Evolutionary conservation across 2,888 invertebrate species (phyloP), one percentile per base, ranked within the genome.

Genomic region (Bibio marci): DNA sequence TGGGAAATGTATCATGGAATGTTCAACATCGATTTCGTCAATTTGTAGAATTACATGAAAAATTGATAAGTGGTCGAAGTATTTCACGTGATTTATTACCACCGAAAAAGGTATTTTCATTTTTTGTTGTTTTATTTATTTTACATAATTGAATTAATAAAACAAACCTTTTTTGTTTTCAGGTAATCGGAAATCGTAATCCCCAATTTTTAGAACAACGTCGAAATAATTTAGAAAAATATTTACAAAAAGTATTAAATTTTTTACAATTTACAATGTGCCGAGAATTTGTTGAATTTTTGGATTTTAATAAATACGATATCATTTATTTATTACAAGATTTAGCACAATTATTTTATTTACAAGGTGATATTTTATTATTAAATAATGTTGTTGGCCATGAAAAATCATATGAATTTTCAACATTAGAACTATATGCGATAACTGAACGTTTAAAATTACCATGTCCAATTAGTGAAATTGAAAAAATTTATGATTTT

Each of bases 271-370:
- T 78, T 48, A 74, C 79, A 2, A 74, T 91, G 71, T 91, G 92
- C 1, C 70, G 76, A 45, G 72, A 74, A 42, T 69, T 92, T 47
- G 80, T 86, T 2, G 70, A 79, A 44, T 95, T 95, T 64, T 65
- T 95, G 42, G 77, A 90, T 53, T 80, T 95, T 50, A 81, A 87
- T 55, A 64, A 80, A 49, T 94, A 91, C 62, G 94, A 94, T 59
- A 80, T 90, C 48, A 79, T 80, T 52, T 90, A 85, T 54, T 62
- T 94, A 47, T 64, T 87, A 13, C 83, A 87, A 63, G 76, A 77
- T 53, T 66, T 92, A 56, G 86, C 92, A 0, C 69, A 79, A 47
- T 72, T 74, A 45, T 73, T 87, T 50, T 85, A 74, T 58, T 67
- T 73, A 44, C 78, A 78, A 59, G 86, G 82, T 11, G 82, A 86